Conservation (phyloP, 1,140 invertebrate genomes). For the Pissodes strobi region DNA sequence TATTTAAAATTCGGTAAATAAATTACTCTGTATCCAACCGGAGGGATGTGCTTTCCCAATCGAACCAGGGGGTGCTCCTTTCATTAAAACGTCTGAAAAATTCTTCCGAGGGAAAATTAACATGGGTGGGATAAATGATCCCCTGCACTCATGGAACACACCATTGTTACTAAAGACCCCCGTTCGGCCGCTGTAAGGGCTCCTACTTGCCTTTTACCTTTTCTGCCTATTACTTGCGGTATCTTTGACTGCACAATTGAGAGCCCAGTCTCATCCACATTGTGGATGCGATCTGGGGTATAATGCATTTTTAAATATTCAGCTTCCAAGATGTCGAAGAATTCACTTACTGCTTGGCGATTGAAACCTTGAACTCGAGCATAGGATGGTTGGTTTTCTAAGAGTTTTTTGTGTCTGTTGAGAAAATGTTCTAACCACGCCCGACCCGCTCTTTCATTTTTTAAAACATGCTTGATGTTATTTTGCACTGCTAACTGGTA, state of each 20-base stretch:
- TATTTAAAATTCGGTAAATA: too few species aligned
- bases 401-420: too few species aligned
- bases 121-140: conserved; percentile 11
- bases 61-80: conserved; percentile 37
- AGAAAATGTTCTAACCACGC: too few species aligned
- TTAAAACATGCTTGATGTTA: too few species aligned
- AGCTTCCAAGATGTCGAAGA: conserved; percentile 20
- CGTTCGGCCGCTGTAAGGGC: conserved; percentile 57
- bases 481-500: too few species aligned
- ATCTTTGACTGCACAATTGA: conserved; percentile 12
- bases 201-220: conserved; percentile 37
- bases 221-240: conserved; percentile 8
- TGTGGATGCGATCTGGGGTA: conserved; percentile 4
- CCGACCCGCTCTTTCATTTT: too few species aligned
- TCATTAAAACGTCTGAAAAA: conserved; percentile 12
- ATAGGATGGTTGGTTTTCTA: too few species aligned
- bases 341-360: conserved; percentile 8
- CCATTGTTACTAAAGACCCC: conserved; percentile 56
- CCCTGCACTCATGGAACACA: conserved; percentile 51
- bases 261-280: conserved; percentile 22
- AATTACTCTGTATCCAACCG: too few species aligned
- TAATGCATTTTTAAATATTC: conserved; percentile 31
- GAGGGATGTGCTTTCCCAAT: conserved; percentile 27
- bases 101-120: conserved; percentile 31
- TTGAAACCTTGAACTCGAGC: too few species aligned